phyloP scores from a whole-genome alignment of 2,113 vertebrate species.

The Baryphthengus martii region DNA sequence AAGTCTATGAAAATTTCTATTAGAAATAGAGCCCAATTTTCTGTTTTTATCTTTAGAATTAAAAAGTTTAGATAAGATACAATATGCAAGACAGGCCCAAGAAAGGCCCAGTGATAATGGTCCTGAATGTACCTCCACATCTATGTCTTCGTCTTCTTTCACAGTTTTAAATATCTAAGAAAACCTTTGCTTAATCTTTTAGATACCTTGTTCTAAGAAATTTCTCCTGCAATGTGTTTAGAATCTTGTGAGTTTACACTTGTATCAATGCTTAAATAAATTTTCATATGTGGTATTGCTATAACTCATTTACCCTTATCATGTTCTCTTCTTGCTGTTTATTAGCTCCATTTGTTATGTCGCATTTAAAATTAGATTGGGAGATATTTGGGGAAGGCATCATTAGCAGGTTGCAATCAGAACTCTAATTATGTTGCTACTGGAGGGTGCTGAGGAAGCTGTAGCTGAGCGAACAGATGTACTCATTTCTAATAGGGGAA shows the following conservation, averaged over 20 bases:
- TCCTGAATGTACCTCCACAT: neutral
- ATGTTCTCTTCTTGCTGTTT: constrained; percentile 19
- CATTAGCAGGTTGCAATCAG: constrained; percentile 50
- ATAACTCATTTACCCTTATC: neutral
- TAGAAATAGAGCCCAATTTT: neutral
- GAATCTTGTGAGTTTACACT: neutral
- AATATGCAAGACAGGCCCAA: neutral
- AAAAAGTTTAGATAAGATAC: neutral
- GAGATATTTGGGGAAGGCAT: constrained; percentile 44
- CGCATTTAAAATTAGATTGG: constrained; percentile 31
- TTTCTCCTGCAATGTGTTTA: neutral
- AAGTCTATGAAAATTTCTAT: neutral
- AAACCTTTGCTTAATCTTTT: neutral
- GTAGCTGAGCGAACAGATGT: constrained; percentile 42
- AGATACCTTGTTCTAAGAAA: neutral
- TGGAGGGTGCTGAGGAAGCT: constrained; percentile 29
- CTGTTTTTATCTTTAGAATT: neutral
- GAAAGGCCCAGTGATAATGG: neutral
- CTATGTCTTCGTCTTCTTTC: neutral
- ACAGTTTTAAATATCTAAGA: neutral
- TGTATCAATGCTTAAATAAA: neutral
- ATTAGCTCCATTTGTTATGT: constrained; percentile 47
- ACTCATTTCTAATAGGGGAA: constrained; percentile 40
- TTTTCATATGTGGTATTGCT: neutral
- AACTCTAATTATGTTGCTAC: constrained; percentile 46